A percentile compares a stretch with the other conserved stretches of the same genome.
These are phyloP conservation scores for Ceraclea dissimilis DNA, from an alignment of 2,888 invertebrate genomes.

Conservation along the genomic window DNA sequence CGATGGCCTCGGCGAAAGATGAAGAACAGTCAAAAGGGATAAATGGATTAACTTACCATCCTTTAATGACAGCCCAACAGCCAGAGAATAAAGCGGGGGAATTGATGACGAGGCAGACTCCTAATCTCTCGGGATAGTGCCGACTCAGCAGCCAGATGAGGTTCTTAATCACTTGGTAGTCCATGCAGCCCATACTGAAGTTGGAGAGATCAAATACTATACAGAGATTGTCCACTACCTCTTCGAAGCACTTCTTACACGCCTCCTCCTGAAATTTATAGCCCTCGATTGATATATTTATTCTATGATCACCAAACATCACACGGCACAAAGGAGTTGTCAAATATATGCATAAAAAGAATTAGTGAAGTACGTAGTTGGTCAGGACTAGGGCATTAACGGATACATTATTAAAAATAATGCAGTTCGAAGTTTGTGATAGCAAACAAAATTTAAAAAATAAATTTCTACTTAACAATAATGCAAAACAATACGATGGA, in stretches of 20 bases:
- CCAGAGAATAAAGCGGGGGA: slow-evolving; percentile 67
- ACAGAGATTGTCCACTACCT: slow-evolving; percentile 70
- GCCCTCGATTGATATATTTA: neutral
- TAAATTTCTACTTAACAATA: no score
- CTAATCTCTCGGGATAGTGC: slow-evolving; percentile 72
- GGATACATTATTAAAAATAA: no score
- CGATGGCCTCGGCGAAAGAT: no score
- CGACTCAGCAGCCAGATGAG: slow-evolving; percentile 69
- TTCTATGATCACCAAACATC: neutral
- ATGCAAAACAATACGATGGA: no score
- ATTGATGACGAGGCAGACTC: slow-evolving; percentile 68
- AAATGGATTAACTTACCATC: slow-evolving; percentile 50
- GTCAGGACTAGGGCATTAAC: no score
- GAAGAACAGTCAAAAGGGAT: no score
- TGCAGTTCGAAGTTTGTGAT: no score
- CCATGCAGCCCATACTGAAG: slow-evolving; percentile 71
- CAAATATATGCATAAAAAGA: neutral
- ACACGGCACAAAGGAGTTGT: neutral
- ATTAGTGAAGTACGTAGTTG: neutral
- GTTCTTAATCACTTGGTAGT: slow-evolving; percentile 72
- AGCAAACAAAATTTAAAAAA: no score
- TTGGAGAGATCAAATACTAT: slow-evolving; percentile 71
- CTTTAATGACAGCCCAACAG: slow-evolving; percentile 70
- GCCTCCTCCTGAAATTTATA: slow-evolving; percentile 57
- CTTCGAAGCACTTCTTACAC: slow-evolving; percentile 70